A percentile compares a stretch with the other conserved stretches of the same genome.
Conservation (phyloP, 2,888 invertebrate species). For the Oscheius myriophilus region DNA sequence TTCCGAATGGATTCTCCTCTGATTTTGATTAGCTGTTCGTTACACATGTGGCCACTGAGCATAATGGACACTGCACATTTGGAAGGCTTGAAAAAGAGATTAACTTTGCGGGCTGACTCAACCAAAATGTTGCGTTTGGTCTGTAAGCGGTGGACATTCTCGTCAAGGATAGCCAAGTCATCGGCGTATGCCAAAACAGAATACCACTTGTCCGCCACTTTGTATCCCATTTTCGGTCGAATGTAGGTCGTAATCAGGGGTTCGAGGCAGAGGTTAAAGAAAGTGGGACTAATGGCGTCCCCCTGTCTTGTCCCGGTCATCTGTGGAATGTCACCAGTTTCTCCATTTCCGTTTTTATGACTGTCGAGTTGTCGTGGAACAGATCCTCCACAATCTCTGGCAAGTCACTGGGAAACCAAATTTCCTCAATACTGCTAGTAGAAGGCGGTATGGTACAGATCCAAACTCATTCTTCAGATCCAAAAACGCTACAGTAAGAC, state of each 20-base stretch:
- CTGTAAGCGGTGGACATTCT: no score
- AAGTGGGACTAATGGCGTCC: conserved; percentile 67
- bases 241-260: conserved; percentile 53
- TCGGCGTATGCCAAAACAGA: no score
- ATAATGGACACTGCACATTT: no score
- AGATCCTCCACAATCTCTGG: neutral
- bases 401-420: neutral
- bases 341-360: conserved; percentile 31
- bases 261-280: conserved; percentile 70
- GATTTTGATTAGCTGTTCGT: no score
- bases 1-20: no score
- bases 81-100: no score
- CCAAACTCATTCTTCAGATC: conserved; percentile 4
- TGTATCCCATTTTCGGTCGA: no score
- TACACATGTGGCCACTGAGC: no score
- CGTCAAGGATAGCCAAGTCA: no score
- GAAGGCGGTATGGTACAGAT: neutral
- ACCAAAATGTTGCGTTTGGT: no score
- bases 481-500: neutral
- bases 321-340: conserved; percentile 34
- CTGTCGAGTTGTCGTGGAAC: neutral
- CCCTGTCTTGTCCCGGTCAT: conserved; percentile 69
- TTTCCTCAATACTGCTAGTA: neutral
- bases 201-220: no score
- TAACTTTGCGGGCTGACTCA: no score